Evolutionary conservation across 2,797 vertebrate genomes (phyloP), one percentile per base, ranked within the genome.

Genomic region (Cossypha heuglini): DNA sequence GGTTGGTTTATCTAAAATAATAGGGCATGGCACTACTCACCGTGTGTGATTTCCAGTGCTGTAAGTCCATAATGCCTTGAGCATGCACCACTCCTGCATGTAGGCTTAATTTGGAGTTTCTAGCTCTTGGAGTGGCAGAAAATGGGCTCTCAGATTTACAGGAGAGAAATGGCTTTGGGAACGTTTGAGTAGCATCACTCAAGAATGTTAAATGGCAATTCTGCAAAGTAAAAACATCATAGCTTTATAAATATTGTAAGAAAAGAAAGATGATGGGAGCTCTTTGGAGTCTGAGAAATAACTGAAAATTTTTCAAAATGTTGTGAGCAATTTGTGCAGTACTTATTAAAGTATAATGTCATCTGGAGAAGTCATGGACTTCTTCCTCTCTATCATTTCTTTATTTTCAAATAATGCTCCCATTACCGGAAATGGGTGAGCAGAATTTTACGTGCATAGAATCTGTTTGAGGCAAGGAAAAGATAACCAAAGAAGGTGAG

Each of bases 231-330:
- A 84, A 90, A 92, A 80, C 40, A 84, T 91, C 66, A 14, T 69
- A 81, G 82, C 78, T 90, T 94, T 93, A 90, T 94, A 91, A 95
- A 94, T 92, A 84, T 66, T 94, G 86, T 76, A 95, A 40, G 86
- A 25, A 80, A 77, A 86, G 93, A 93, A 94, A 91, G 91, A 90
- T 84, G 79, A 94, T 62, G 73, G 82, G 82, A 95, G 81, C 88
- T 87, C 57, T 73, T 92, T 69, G 55, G 73, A 85, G 51, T 64
- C 86, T 87, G 91, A 94, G 85, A 87, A 93, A 86, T 83, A 82
- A 51, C 22, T 43, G 54, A 92, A 54, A 87, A 92, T 91, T 92
- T 92, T 93, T 95, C 84, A 91, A 88, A 93, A 77, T 64, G 74
- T 79, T 96, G 51, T 59, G 55, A 93, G 78, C 82, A 62, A 80